Conservation (phyloP, 2,113 vertebrate genomes). For the Synodontis membranacea region DNA sequence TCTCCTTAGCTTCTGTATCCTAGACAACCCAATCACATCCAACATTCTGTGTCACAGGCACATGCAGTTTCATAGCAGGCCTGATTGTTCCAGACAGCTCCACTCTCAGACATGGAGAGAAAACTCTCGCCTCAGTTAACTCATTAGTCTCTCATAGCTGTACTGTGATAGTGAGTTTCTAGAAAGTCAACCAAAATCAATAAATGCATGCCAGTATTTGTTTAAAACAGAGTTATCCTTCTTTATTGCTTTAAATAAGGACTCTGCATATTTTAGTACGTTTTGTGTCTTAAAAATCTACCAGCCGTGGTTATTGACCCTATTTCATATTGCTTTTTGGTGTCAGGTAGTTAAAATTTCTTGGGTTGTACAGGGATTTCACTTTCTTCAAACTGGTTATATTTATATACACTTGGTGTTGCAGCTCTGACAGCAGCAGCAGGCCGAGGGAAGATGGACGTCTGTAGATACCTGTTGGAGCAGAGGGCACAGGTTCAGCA, state of each 20-base stretch:
- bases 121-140: neutral
- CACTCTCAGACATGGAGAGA: conserved; percentile 15
- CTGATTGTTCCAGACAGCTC: conserved; percentile 18
- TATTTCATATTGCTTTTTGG: neutral
- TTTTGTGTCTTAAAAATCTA: neutral
- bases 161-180: neutral
- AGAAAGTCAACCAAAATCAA: neutral
- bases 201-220: neutral
- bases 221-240: neutral
- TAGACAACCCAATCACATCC: conserved; percentile 29
- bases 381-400: neutral
- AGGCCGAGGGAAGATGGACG: conserved; percentile 89
- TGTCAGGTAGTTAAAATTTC: neutral
- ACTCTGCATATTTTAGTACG: neutral
- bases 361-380: neutral
- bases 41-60: conserved; percentile 30
- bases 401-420: conserved; percentile 2
- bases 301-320: neutral
- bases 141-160: conserved; percentile 10
- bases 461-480: conserved; percentile 82
- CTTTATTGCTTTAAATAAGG: neutral
- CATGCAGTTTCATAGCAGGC: conserved; percentile 19
- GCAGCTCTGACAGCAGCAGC: conserved; percentile 90
- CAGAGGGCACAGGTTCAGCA: conserved; percentile 78
- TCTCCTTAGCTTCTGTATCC: conserved; percentile 26